Base-by-base conservation (phyloP, 2,888 invertebrate species). In the Stegana nigrithorax region DNA sequence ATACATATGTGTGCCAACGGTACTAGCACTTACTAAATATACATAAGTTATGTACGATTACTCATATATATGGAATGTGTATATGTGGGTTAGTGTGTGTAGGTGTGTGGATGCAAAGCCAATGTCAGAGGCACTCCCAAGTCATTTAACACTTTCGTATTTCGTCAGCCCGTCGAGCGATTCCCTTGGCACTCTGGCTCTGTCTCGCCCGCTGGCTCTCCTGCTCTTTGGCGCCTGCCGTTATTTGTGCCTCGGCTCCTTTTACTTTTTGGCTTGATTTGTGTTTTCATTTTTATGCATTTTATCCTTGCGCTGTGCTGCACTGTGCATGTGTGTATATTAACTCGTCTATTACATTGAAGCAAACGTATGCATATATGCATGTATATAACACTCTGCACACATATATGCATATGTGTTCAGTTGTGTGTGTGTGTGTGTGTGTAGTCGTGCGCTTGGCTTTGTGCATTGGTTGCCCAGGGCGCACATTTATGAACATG, bases 71-170 rank as follows among this genome's bases (percentile, higher is more conserved):
- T 3, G n/a, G 36, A 36, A 36, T 3, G 36, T n/a, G n/a, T n/a
- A n/a, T 36, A n/a, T n/a, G 3, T 36, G 36, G n/a, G 36, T 36
- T 4, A 36, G 36, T 36, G 36, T n/a, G 5, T 36, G 36, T 10
- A 5, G n/a, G n/a, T n/a, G n/a, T n/a, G 36, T n/a, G n/a, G 36
- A 44, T 44, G 14, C 10, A 44, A 19, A 19, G 44, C 19, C 14
- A 44, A n/a, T 47, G 17, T n/a, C 51, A 8, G 2, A 26, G 21
- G 17, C 63, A 25, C 55, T 66, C 66, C 65, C 59, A 67, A 67
- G 67, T 71, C 66, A 75, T 76, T 75, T 75, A 75, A 75, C 75
- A 75, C 75, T 76, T 75, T 75, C 70, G 70, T 70, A 73, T 75
- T 75, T 74, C 65, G 67, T 69, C 67, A 55, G 36, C n/a, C n/a